Percentiles rank a stretch among this genome's conserved stretches.
Evolutionary conservation across 2,888 invertebrate species (phyloP).

Genomic region (Dasysyrphus tricinctus): DNA sequence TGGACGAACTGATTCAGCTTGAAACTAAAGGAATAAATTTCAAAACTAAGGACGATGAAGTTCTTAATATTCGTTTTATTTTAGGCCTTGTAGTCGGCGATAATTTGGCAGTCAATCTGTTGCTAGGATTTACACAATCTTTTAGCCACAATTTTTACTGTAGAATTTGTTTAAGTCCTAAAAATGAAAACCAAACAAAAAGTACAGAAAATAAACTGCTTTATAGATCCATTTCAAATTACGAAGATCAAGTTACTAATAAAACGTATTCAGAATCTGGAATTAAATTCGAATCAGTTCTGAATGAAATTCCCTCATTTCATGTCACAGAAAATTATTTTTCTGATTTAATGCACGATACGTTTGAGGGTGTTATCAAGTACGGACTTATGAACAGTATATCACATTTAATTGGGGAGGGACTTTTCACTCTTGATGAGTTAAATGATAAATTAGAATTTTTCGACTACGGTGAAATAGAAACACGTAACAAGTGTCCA

Average conservation of each 20-base stretch:
- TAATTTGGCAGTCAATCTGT: background rate
- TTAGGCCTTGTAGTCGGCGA: background rate
- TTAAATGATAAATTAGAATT: background rate
- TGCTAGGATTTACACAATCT: background rate
- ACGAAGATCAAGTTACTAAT: background rate
- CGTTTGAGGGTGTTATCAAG: background rate
- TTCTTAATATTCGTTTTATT: background rate
- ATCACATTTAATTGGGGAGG: background rate
- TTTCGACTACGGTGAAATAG: background rate
- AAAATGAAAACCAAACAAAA: background rate
- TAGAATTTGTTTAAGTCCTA: background rate
- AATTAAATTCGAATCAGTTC: too few species aligned
- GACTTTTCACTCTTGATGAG: background rate
- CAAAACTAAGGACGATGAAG: background rate
- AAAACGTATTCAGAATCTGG: background rate
- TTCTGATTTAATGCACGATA: background rate
- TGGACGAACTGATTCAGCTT: background rate
- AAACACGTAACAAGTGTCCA: background rate
- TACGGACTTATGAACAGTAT: background rate
- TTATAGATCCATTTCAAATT: background rate
- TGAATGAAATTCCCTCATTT: background rate
- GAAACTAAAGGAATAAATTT: background rate
- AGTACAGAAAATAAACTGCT: background rate
- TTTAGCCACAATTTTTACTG: background rate
- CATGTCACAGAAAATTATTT: background rate